phyloP scores from a whole-genome alignment of 1,140 invertebrate genomes.

The Temnothorax nylanderi region DNA sequence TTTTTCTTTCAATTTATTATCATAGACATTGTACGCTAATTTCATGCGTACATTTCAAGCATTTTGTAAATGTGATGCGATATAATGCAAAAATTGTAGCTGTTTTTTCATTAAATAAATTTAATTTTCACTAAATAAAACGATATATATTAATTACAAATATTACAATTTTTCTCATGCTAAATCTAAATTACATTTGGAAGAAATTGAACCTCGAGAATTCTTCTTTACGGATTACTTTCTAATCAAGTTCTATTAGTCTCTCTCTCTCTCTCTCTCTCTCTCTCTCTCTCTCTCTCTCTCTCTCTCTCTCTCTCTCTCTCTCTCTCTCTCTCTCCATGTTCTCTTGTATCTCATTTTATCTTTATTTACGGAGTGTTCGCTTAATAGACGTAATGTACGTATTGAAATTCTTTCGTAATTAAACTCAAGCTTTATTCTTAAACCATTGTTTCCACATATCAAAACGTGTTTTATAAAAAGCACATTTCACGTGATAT shows the following conservation, averaged over 20 bases:
- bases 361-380: slow-evolving; percentile 30
- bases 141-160: not conserved
- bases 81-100: not conserved
- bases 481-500: not conserved
- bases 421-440: slow-evolving; percentile 8
- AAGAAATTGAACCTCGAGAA: slow-evolving; percentile 25
- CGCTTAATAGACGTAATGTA: slow-evolving; percentile 14
- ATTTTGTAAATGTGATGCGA: not conserved
- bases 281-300: too few species aligned
- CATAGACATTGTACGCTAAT: not conserved
- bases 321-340: not conserved
- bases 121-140: not conserved
- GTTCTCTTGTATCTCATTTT: not conserved
- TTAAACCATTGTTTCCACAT: not conserved
- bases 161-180: not conserved
- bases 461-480: not conserved
- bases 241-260: slow-evolving; percentile 52
- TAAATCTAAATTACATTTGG: slow-evolving; percentile 18
- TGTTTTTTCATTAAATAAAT: not conserved
- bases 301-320: too few species aligned
- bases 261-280: too few species aligned
- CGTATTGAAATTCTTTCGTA: slow-evolving; percentile 4
- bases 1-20: not conserved
- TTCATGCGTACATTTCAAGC: too few species aligned
- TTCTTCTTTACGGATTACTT: slow-evolving; percentile 22